Conservation (phyloP, 2,113 vertebrate species). For the Odontesthes bonariensis region DNA sequence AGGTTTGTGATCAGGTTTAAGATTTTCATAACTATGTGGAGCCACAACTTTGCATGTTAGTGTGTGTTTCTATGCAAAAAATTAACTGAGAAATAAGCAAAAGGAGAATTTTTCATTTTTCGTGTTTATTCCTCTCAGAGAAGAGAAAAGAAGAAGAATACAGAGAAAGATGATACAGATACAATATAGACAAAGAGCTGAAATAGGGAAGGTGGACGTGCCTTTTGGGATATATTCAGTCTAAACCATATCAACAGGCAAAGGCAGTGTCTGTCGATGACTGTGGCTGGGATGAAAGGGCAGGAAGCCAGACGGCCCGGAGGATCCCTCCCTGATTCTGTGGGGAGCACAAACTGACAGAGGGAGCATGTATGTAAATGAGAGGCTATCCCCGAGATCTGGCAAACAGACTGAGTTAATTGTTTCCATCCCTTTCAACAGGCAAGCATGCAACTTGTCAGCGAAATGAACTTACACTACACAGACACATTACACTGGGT, state of each 20-base stretch:
- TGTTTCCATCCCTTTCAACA: constrained; percentile 54
- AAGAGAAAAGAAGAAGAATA: background rate
- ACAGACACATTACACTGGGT: constrained; percentile 18
- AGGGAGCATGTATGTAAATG: constrained; percentile 52
- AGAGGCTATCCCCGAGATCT: constrained; percentile 57
- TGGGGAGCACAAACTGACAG: constrained; percentile 6
- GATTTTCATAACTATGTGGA: too few relatives aligned
- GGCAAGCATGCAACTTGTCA: constrained; percentile 13
- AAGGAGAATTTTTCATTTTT: too few relatives aligned
- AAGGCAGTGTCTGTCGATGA: constrained; percentile 27
- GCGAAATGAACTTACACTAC: constrained; percentile 31
- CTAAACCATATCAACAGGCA: constrained; percentile 18
- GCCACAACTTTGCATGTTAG: too few relatives aligned
- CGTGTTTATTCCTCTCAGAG: background rate
- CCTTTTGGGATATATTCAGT: background rate
- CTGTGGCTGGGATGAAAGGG: constrained; percentile 59
- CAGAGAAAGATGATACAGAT: background rate
- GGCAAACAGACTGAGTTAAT: constrained; percentile 68
- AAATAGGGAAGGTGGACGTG: background rate
- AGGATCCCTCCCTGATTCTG: constrained; percentile 34
- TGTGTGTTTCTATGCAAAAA: too few relatives aligned
- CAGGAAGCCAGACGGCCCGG: constrained; percentile 45
- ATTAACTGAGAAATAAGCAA: too few relatives aligned
- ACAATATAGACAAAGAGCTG: background rate
- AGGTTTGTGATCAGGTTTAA: too few relatives aligned